phyloP scores from a whole-genome alignment of 2,797 vertebrate species.

The Spinibarbus caldwelli region DNA sequence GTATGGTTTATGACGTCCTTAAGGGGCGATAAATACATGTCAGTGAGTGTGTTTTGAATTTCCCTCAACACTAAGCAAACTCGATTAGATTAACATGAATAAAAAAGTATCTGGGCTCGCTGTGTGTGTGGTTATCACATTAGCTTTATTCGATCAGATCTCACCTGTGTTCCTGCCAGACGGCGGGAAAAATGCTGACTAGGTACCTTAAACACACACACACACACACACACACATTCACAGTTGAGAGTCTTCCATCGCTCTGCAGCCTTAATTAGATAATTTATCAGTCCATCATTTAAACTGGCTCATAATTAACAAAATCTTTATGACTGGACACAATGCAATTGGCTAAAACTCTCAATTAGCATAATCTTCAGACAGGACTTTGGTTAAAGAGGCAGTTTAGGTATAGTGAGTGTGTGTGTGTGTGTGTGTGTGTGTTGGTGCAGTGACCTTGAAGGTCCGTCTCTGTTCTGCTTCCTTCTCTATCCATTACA shows the following conservation, averaged over 20 bases:
- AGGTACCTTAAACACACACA: slow-evolving; percentile 20
- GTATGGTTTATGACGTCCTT: slow-evolving; percentile 36
- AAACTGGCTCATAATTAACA: slow-evolving; percentile 34
- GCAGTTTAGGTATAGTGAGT: neutral
- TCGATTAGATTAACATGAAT: slow-evolving; percentile 35
- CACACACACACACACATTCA: slow-evolving; percentile 14
- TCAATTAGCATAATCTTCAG: slow-evolving; percentile 42
- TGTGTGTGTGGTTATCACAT: slow-evolving; percentile 40
- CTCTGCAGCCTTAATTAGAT: neutral
- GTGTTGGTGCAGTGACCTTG: slow-evolving; percentile 42
- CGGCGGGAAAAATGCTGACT: slow-evolving; percentile 47
- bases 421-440: slow-evolving; percentile 12
- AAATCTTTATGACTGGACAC: slow-evolving; percentile 24
- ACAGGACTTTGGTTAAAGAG: slow-evolving; percentile 31
- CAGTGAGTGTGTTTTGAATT: slow-evolving; percentile 29
- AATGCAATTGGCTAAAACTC: slow-evolving; percentile 22
- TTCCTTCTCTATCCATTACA: neutral
- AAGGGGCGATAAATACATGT: slow-evolving; percentile 32
- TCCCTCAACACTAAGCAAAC: slow-evolving; percentile 23
- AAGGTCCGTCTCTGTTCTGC: neutral
- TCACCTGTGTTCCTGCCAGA: slow-evolving; percentile 52
- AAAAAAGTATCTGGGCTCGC: neutral
- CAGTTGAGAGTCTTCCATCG: neutral
- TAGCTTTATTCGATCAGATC: slow-evolving; percentile 50
- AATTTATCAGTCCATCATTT: slow-evolving; percentile 41